Conservation (phyloP, 2,888 invertebrate species). For the Harpagoxenus sublaevis region DNA sequence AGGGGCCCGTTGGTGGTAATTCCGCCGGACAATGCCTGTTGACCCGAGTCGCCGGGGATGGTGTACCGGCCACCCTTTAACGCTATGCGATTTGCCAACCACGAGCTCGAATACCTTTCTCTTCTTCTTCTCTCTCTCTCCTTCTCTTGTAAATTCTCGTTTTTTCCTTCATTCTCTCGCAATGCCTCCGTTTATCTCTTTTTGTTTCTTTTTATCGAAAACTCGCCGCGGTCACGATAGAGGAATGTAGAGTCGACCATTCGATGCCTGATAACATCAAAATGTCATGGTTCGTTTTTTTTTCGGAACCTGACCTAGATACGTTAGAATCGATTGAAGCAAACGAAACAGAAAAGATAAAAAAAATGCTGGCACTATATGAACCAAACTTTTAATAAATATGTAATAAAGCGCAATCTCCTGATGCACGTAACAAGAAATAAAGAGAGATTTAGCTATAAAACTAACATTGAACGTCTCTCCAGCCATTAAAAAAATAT, state of each 20-base stretch:
- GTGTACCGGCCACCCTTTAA: conserved; percentile 67
- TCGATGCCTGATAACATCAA: neutral
- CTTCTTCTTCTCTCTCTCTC: conserved; percentile 41
- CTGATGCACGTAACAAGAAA: neutral
- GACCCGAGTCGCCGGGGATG: conserved; percentile 67
- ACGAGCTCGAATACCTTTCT: conserved; percentile 45
- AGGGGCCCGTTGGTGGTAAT: conserved; percentile 76
- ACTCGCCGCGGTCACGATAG: neutral
- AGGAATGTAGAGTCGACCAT: neutral
- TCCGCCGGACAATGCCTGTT: conserved; percentile 79
- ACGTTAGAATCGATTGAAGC: neutral
- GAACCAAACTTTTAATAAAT: neutral
- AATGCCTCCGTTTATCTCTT: neutral
- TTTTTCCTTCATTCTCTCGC: neutral
- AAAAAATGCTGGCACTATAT: neutral
- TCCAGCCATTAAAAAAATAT: neutral
- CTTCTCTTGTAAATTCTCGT: conserved; percentile 6
- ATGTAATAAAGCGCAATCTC: neutral
- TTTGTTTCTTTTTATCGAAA: conserved; percentile 19
- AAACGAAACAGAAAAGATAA: no score
- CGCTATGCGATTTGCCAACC: conserved; percentile 65
- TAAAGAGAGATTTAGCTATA: neutral
- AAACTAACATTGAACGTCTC: neutral
- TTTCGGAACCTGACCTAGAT: neutral
- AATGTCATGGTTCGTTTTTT: neutral